Percentiles rank a stretch among this genome's conserved stretches.
Evolutionary conservation across 1,140 invertebrate species (phyloP).

Genomic region (Augochlora pura): DNA sequence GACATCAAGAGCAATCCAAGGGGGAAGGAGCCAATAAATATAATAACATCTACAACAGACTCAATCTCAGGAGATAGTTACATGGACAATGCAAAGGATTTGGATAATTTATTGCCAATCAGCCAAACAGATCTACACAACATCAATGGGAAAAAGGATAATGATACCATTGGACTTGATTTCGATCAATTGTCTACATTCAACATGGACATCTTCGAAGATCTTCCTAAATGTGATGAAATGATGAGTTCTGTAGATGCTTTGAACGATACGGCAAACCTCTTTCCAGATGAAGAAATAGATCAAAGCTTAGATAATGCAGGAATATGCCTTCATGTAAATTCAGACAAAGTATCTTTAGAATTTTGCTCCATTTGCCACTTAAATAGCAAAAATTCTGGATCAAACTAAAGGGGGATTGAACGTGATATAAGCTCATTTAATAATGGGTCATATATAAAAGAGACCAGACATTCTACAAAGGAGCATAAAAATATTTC

Average conservation of each 20-base stretch:
- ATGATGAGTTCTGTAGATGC: slow-evolving; percentile 47
- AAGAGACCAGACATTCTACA: background rate
- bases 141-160: slow-evolving; percentile 43
- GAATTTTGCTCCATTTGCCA: slow-evolving; percentile 81
- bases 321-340: slow-evolving; percentile 80
- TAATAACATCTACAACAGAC: slow-evolving; percentile 29
- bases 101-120: slow-evolving; percentile 51
- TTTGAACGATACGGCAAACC: slow-evolving; percentile 46
- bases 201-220: slow-evolving; percentile 57
- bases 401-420: slow-evolving; percentile 44
- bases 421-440: slow-evolving; percentile 17
- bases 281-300: slow-evolving; percentile 49
- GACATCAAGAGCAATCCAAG: background rate
- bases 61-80: slow-evolving; percentile 39
- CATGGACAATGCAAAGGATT: slow-evolving; percentile 40
- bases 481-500: slow-evolving; percentile 15
- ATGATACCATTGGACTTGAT: slow-evolving; percentile 49
- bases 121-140: slow-evolving; percentile 43
- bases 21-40: slow-evolving; percentile 37
- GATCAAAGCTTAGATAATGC: slow-evolving; percentile 49
- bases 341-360: slow-evolving; percentile 79
- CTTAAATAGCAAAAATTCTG: slow-evolving; percentile 64
- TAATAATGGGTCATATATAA: background rate
- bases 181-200: slow-evolving; percentile 58
- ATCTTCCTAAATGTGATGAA: slow-evolving; percentile 49